Percentiles rank a stretch among this genome's conserved stretches.
phyloP scores from a whole-genome alignment of 2,888 invertebrate genomes.

The Rosalia funebris region DNA sequence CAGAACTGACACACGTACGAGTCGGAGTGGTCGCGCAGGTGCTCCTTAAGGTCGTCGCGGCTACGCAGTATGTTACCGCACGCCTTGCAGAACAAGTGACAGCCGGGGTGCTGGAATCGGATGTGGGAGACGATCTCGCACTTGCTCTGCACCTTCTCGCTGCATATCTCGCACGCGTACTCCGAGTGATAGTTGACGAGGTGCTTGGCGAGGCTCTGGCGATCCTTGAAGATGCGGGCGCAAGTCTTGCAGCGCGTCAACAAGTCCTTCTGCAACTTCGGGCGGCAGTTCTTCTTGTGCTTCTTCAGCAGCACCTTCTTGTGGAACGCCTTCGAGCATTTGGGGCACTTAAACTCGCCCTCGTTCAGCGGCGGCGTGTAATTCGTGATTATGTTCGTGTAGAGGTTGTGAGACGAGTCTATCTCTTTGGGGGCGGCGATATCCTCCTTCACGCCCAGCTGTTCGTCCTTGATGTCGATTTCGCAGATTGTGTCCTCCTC shows the following conservation, averaged over 20 bases:
- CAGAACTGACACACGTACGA: slow-evolving; percentile 70
- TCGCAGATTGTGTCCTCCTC: slow-evolving; percentile 31
- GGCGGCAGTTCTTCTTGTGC: slow-evolving; percentile 69
- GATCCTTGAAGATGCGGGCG: slow-evolving; percentile 68
- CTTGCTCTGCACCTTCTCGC: slow-evolving; percentile 67
- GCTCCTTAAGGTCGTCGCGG: slow-evolving; percentile 66
- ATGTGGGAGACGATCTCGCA: slow-evolving; percentile 60
- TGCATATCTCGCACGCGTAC: slow-evolving; percentile 67
- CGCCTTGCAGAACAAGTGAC: slow-evolving; percentile 66
- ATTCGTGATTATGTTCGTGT: slow-evolving; percentile 63
- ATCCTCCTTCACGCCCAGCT: slow-evolving; percentile 15
- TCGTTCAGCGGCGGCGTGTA: slow-evolving; percentile 64
- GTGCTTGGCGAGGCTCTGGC: slow-evolving; percentile 67
- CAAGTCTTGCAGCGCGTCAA: slow-evolving; percentile 69
- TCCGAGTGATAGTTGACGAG: slow-evolving; percentile 68
- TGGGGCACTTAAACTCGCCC: slow-evolving; percentile 66
- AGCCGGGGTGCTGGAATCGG: slow-evolving; percentile 67
- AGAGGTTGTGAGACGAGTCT: slow-evolving; percentile 60
- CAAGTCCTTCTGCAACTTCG: slow-evolving; percentile 66
- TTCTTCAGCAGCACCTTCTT: slow-evolving; percentile 68
- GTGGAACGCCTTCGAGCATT: slow-evolving; percentile 68
- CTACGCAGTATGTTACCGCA: slow-evolving; percentile 68
- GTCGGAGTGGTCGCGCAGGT: slow-evolving; percentile 66
- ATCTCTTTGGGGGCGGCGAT: slow-evolving; percentile 58
- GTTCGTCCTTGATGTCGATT: slow-evolving; percentile 30